Percentiles rank a stretch among this genome's conserved stretches.
These are phyloP conservation scores for Cariama cristata DNA, from an alignment of 2,113 vertebrate species.

Conservation along the genomic window DNA sequence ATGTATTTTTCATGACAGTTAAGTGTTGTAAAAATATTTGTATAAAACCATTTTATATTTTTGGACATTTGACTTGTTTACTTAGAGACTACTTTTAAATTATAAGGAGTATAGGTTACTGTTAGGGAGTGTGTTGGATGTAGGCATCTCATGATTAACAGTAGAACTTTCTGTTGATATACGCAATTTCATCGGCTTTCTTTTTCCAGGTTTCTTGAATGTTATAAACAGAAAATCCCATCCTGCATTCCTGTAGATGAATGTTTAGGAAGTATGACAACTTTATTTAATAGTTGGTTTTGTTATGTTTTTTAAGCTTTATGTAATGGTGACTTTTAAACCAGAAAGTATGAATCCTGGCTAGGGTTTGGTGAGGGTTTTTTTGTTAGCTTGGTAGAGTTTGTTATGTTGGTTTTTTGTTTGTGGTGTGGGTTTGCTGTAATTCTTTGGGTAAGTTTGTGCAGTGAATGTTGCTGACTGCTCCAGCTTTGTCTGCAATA, in stretches of 20 bases:
- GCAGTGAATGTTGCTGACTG: neutral
- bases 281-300: neutral
- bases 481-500: neutral
- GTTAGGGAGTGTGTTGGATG: neutral
- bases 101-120: neutral
- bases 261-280: neutral
- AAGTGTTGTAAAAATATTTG: neutral
- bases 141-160: neutral
- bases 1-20: neutral
- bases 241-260: neutral
- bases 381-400: neutral
- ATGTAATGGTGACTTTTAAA: neutral
- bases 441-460: neutral
- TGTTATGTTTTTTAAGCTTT: neutral
- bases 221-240: neutral
- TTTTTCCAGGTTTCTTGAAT: neutral
- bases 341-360: neutral
- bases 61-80: neutral
- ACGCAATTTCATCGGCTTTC: neutral
- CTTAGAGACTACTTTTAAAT: neutral
- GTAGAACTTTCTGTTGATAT: neutral
- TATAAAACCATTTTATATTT: neutral
- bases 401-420: neutral
- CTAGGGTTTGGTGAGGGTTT: no score
- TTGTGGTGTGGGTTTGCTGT: neutral